Conservation (phyloP, 2,797 vertebrate species). For the Scarus forsteni region DNA sequence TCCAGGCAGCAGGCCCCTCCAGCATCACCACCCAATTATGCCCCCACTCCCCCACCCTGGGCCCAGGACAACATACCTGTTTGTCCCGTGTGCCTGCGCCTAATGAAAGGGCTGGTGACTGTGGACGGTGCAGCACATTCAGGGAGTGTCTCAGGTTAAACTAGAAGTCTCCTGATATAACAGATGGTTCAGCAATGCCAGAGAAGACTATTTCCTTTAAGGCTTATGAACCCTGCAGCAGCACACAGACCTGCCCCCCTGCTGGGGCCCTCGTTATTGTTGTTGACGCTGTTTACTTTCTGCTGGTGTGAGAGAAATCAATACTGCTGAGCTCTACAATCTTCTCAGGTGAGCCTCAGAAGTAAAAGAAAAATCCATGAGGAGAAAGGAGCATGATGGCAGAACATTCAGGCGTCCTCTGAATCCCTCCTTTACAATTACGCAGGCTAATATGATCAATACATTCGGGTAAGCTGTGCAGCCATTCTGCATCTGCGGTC, state of each 20-base stretch:
- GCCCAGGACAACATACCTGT: too few species aligned
- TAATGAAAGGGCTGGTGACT: too few species aligned
- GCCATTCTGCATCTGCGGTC: conserved; percentile 28
- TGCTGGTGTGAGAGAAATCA: conserved; percentile 9
- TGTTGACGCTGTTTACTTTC: conserved; percentile 2
- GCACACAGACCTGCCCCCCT: background rate
- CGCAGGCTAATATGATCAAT: conserved; percentile 44
- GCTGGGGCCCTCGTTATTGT: background rate
- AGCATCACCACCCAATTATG: too few species aligned
- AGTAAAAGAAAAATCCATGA: conserved; percentile 25
- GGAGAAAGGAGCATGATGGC: conserved; percentile 6
- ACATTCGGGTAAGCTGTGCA: conserved; percentile 68
- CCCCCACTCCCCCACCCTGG: too few species aligned
- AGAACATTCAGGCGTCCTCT: conserved; percentile 48
- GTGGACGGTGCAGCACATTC: too few species aligned
- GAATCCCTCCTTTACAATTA: conserved; percentile 27
- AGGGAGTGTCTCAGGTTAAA: background rate
- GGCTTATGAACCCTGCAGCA: conserved; percentile 42
- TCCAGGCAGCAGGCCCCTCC: too few species aligned
- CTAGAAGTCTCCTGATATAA: background rate
- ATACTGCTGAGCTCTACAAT: conserved; percentile 4
- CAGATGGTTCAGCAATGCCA: background rate
- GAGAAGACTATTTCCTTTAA: conserved; percentile 27
- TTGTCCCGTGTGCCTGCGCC: too few species aligned
- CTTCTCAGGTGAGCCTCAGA: conserved; percentile 12